Evolutionary conservation across 1,140 invertebrate species (phyloP).

Genomic region (Tachypleus tridentatus): DNA sequence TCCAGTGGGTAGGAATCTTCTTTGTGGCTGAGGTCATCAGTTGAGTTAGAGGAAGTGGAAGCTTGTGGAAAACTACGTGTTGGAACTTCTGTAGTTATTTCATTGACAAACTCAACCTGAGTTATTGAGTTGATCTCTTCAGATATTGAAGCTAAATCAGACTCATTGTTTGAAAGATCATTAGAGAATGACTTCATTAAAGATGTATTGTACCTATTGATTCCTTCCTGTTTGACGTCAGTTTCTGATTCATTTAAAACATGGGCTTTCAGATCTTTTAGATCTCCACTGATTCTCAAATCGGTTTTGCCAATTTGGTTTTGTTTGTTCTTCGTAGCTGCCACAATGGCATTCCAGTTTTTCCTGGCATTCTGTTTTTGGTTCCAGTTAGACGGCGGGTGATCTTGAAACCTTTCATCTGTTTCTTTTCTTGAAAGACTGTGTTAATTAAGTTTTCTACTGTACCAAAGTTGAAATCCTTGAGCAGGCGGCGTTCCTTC

Average conservation of each 20-base stretch:
- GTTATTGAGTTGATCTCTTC: no score
- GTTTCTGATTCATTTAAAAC: conserved; percentile 13
- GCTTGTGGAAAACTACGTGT: no score
- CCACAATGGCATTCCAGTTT: conserved; percentile 70
- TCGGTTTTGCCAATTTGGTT: conserved; percentile 12
- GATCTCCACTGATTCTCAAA: neutral
- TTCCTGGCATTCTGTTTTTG: conserved; percentile 38
- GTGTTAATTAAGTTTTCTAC: conserved; percentile 61
- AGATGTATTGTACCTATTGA: no score
- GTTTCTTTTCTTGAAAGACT: conserved; percentile 5
- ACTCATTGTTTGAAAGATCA: no score
- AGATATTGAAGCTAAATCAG: no score
- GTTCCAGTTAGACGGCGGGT: conserved; percentile 8
- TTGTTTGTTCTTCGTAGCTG: conserved; percentile 8
- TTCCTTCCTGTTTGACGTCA: no score
- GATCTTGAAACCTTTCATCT: conserved; percentile 7
- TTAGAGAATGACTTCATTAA: no score
- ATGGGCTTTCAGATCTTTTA: conserved; percentile 13
- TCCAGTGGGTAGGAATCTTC: no score
- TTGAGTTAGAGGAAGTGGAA: no score
- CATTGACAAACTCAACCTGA: no score
- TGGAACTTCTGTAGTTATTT: no score
- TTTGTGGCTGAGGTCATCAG: no score
- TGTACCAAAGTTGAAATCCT: conserved; percentile 54
- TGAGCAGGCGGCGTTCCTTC: conserved; percentile 69